phyloP scores from a whole-genome alignment of 2,888 invertebrate species.

The Caenorhabditis auriculariae region DNA sequence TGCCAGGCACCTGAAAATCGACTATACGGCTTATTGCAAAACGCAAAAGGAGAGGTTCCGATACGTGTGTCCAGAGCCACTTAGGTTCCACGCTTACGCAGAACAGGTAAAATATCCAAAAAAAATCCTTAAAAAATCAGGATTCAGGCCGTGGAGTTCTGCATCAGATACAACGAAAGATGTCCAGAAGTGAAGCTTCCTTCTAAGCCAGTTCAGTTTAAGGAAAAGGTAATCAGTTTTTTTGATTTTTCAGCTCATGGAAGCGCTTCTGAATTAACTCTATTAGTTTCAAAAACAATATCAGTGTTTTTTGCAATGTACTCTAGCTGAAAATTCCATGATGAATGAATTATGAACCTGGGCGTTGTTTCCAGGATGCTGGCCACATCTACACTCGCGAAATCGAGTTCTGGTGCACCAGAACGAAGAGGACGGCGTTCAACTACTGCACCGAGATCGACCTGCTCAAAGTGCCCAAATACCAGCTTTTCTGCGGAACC shows the following conservation, averaged over 20 bases:
- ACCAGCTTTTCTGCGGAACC: conserved; percentile 28
- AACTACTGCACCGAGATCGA: conserved; percentile 46
- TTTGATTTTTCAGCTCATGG: too few relatives aligned
- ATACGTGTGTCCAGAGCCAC: conserved; percentile 41
- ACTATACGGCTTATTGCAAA: conserved; percentile 35
- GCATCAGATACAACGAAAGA: conserved; percentile 35
- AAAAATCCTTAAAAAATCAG: conserved; percentile 1
- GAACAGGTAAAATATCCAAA: conserved; percentile 21
- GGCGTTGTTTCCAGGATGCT: conserved; percentile 13
- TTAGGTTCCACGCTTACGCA: conserved; percentile 35
- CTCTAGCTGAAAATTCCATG: too few relatives aligned
- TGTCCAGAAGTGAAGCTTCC: conserved; percentile 31
- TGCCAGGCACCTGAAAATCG: conserved; percentile 31
- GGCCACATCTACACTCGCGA: conserved; percentile 41
- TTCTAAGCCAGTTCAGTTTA: conserved; percentile 29
- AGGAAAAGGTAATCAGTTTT: conserved; percentile 9
- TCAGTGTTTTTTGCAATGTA: too few relatives aligned
- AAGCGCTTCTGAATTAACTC: too few relatives aligned
- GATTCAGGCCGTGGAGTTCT: conserved; percentile 39
- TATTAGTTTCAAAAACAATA: too few relatives aligned
- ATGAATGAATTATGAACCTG: too few relatives aligned
- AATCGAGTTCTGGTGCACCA: conserved; percentile 33
- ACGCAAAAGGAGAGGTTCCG: conserved; percentile 32
- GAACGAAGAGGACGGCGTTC: conserved; percentile 20
- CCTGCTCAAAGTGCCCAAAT: conserved; percentile 31